phyloP scores from a whole-genome alignment of 2,888 invertebrate genomes.

The Ophion ventricosus region DNA sequence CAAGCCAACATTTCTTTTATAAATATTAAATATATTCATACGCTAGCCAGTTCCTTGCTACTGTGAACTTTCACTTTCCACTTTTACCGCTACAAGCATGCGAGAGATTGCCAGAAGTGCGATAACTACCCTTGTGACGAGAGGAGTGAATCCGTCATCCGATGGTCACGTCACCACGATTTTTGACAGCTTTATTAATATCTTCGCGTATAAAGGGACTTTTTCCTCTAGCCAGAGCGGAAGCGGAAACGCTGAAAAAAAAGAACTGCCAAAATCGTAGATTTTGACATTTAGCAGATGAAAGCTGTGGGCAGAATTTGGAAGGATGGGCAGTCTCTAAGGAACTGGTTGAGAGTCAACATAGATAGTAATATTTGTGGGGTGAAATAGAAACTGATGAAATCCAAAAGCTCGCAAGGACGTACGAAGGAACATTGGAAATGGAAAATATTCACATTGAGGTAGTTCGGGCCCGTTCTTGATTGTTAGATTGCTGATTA shows the following conservation, averaged over 20 bases:
- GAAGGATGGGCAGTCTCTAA: not conserved
- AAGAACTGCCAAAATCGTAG: not conserved
- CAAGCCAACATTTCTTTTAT: conserved; percentile 56
- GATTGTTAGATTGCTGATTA: too few relatives aligned
- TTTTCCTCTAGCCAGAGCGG: too few relatives aligned
- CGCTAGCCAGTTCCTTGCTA: not conserved
- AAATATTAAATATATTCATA: conserved; percentile 51
- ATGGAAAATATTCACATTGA: not conserved
- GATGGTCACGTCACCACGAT: not conserved
- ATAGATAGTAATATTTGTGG: too few relatives aligned
- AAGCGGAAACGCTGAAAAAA: too few relatives aligned
- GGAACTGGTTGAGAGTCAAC: too few relatives aligned
- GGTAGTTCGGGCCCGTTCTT: too few relatives aligned
- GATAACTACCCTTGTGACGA: not conserved
- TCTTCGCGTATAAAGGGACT: not conserved
- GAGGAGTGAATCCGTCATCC: conserved; percentile 8
- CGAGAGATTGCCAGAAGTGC: conserved; percentile 1
- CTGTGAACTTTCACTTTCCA: conserved; percentile 23
- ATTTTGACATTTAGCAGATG: not conserved
- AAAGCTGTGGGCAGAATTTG: not conserved
- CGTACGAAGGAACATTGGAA: not conserved
- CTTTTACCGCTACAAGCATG: not conserved
- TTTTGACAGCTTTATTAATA: conserved; percentile 5
- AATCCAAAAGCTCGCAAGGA: not conserved
- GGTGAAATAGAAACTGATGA: not conserved